Conservation (phyloP, 2,113 vertebrate genomes). For the Bos taurus region DNA sequence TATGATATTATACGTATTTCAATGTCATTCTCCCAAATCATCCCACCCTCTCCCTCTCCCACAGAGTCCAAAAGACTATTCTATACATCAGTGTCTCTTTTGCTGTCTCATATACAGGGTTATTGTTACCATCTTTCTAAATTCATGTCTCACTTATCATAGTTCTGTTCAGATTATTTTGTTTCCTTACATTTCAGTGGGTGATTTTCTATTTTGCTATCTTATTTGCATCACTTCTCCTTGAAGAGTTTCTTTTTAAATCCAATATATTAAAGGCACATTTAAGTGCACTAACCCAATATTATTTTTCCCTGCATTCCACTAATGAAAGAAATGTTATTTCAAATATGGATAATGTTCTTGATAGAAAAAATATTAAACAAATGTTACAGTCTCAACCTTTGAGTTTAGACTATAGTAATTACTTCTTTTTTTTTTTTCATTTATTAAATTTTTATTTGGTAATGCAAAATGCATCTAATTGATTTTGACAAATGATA, state of each 20-base stretch:
- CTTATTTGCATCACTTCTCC: not conserved
- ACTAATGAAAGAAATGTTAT: not conserved
- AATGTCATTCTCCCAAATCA: no score
- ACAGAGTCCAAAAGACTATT: no score
- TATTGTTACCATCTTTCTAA: no score
- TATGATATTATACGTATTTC: no score
- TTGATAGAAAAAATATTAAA: not conserved
- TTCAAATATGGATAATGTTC: not conserved
- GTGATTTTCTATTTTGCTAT: not conserved
- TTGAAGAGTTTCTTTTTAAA: not conserved
- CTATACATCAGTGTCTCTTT: no score
- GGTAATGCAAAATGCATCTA: not conserved
- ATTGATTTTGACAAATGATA: not conserved
- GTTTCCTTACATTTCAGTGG: not conserved
- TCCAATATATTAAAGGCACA: not conserved
- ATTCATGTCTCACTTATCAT: not conserved
- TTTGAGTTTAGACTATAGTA: not conserved
- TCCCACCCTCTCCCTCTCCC: no score
- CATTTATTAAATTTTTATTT: slow-evolving; percentile 18
- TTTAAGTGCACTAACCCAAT: not conserved
- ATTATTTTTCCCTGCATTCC: not conserved
- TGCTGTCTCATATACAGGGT: no score
- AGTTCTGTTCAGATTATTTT: not conserved
- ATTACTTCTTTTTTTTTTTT: not conserved
- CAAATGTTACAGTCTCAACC: not conserved